Base-by-base conservation (phyloP, 2,797 vertebrate species). In the Urosaurus nigricauda region DNA sequence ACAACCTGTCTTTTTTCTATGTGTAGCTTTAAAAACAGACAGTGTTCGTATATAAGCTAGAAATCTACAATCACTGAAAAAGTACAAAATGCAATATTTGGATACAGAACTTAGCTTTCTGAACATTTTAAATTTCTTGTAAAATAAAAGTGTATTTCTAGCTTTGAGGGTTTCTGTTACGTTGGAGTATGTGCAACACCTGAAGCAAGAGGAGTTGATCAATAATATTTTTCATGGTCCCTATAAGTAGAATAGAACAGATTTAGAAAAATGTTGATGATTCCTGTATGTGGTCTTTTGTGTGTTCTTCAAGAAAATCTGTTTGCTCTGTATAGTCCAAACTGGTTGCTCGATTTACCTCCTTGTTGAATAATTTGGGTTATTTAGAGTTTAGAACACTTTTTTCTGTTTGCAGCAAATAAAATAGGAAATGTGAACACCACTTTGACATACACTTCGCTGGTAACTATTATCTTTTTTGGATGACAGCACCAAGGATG, bases 1-100 rank as follows among this genome's bases (percentile, higher is more conserved):
- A 92, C 32, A 90, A 74, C 0, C 51, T 90, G 77, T 35, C 40
- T 70, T 83, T 43, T n/a, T 91, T 88, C 87, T 78, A 92, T 90
- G 85, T 91, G 35, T 68, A 4, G 0, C 3, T 88, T 77, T 37
- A 11, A 63, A 89, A 80, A 2, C n/a, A 79, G 16, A 21, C 8
- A 68, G 63, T 16, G 43, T 6, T 17, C 79, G 12, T 63, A 6
- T 56, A 26, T 40, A 43, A 4, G 14, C 60, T 4, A 68, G 12
- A 43, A 24, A 40, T 40, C 26, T 56, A 4, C 24, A 21, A 1
- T 68, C 9, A 37, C 43, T 26, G n/a, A 35, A 77, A 17, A 77
- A 37, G 16, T n/a, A 24, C 29, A 47, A 75, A n/a, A 47, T 65
- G 11, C 63, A 14, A 4, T 88, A 43, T 12, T 88, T 85, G 29